Conservation (phyloP, 1,140 invertebrate species). For the Geopemphigus sp. region DNA sequence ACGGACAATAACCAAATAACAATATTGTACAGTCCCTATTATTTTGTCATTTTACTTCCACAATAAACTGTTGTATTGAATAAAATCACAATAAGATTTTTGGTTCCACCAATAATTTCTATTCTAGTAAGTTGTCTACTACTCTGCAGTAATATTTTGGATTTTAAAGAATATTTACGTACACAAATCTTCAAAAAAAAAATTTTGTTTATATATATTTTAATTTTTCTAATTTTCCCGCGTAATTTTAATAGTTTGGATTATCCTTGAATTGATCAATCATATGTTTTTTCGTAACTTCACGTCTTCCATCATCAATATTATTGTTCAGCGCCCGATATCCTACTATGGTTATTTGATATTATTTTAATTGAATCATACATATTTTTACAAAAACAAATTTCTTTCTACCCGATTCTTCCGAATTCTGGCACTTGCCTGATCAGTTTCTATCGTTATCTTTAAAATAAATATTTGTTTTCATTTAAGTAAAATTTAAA, state of each 20-base stretch:
- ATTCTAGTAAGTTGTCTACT: too few relatives aligned
- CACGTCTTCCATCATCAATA: not conserved
- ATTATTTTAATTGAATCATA: too few relatives aligned
- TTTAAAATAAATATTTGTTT: not conserved
- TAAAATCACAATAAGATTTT: too few relatives aligned
- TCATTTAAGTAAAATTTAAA: not conserved
- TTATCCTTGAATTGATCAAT: not conserved
- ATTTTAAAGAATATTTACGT: too few relatives aligned
- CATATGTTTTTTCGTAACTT: conserved; percentile 16
- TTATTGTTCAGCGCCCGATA: not conserved
- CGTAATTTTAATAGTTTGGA: not conserved
- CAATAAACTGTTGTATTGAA: too few relatives aligned
- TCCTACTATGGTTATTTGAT: conserved; percentile 10
- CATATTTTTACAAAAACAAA: conserved; percentile 1
- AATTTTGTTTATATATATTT: not conserved
- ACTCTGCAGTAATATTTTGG: too few relatives aligned
- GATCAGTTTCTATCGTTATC: too few relatives aligned
- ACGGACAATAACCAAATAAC: too few relatives aligned
- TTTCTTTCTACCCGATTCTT: not conserved
- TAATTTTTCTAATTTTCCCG: not conserved
- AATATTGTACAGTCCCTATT: too few relatives aligned
- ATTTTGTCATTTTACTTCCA: too few relatives aligned
- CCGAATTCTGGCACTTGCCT: not conserved
- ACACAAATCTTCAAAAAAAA: too few relatives aligned
- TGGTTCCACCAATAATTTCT: too few relatives aligned